A percentile compares a stretch with the other conserved stretches of the same genome.
phyloP scores from a whole-genome alignment of 1,140 invertebrate genomes.

The Potamilus streckersoni region DNA sequence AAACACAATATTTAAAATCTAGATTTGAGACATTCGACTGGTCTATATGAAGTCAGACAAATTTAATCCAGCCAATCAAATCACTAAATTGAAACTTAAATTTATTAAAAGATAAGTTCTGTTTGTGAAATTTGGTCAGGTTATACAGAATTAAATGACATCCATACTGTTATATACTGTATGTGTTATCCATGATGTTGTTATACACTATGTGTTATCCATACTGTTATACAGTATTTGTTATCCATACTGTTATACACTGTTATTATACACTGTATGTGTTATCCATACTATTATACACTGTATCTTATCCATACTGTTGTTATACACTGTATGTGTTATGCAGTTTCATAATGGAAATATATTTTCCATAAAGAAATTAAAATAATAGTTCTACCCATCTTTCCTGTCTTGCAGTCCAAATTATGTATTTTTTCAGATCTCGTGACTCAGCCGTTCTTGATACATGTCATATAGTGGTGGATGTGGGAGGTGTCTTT shows the following conservation, averaged over 20 bases:
- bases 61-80: too few species aligned
- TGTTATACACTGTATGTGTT: neutral
- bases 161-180: neutral
- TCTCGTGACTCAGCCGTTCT: conserved; percentile 77
- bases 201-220: neutral
- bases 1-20: too few species aligned
- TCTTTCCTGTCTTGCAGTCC: neutral
- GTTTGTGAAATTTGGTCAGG: neutral
- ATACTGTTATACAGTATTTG: too few species aligned
- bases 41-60: too few species aligned
- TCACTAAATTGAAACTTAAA: neutral
- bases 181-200: neutral
- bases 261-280: neutral
- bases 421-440: conserved; percentile 56
- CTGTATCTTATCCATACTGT: neutral
- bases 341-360: neutral
- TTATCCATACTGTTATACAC: too few species aligned
- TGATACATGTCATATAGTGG: conserved; percentile 90
- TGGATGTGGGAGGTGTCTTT: conserved; percentile 95
- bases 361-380: neutral
- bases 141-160: neutral
- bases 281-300: too few species aligned
- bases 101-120: neutral
- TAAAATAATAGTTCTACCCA: neutral
- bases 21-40: too few species aligned